phyloP scores from a whole-genome alignment of 2,888 invertebrate species.

The Noctua comes region DNA sequence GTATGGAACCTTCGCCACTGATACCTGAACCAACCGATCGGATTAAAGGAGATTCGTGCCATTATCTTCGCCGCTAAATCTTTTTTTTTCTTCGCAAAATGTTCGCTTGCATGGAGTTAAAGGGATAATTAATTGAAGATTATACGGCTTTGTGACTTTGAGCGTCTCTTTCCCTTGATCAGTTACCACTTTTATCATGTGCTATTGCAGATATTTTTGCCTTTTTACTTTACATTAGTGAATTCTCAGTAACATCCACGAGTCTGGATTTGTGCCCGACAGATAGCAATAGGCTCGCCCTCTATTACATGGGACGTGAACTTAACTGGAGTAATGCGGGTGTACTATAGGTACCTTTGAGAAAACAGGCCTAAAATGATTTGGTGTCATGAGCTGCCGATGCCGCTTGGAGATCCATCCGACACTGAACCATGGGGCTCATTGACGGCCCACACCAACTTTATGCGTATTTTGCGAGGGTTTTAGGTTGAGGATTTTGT shows the following conservation, averaged over 20 bases:
- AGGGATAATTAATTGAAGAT: constrained; percentile 26
- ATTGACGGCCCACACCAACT: too few relatives aligned
- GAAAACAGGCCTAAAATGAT: neutral
- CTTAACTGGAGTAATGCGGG: neutral
- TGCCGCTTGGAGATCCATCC: neutral
- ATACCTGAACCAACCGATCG: constrained; percentile 23
- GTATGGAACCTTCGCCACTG: too few relatives aligned
- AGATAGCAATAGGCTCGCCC: neutral
- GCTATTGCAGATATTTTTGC: neutral
- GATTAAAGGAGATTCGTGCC: constrained; percentile 32
- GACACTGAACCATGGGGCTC: too few relatives aligned
- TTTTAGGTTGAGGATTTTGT: neutral
- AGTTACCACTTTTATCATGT: neutral
- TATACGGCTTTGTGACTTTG: constrained; percentile 28
- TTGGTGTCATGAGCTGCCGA: neutral
- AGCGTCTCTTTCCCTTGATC: neutral
- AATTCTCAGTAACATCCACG: neutral
- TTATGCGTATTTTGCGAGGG: too few relatives aligned
- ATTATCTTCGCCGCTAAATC: constrained; percentile 23
- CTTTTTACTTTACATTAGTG: neutral
- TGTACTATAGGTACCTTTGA: neutral
- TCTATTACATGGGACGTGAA: neutral
- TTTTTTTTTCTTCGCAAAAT: constrained; percentile 6
- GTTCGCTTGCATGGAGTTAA: constrained; percentile 7
- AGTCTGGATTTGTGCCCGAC: neutral